Evolutionary conservation across 30 jellyfish, hydroid and myxozoan species (phyloP).

Genomic region (Turritopsis rubra): DNA sequence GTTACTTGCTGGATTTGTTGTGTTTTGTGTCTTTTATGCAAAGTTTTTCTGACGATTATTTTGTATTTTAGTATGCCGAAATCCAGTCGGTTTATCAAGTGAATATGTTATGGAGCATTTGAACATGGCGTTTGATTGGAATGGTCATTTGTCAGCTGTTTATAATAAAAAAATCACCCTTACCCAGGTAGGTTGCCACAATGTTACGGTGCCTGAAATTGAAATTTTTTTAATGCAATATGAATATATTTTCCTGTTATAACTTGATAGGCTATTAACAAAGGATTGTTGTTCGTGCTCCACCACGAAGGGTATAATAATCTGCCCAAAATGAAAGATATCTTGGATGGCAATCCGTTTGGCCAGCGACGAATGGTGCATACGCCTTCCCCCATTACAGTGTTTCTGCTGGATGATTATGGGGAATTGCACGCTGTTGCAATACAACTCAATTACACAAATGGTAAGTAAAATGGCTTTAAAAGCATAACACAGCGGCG

Average conservation of each 20-base stretch:
- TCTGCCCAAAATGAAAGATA: conserved; percentile 55
- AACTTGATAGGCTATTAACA: conserved; percentile 34
- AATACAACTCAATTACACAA: conserved; percentile 59
- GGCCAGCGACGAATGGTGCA: conserved; percentile 39
- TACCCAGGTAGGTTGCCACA: conserved; percentile 32
- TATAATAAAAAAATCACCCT: conserved; percentile 37
- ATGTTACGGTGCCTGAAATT: not conserved
- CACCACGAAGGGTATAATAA: conserved; percentile 58
- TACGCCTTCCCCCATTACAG: conserved; percentile 60
- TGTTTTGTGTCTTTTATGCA: not conserved
- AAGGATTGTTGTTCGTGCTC: conserved; percentile 54
- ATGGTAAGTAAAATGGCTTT: too few species aligned
- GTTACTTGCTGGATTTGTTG: not conserved
- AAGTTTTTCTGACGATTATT: not conserved
- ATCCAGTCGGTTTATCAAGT: conserved; percentile 40
- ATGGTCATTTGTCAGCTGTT: conserved; percentile 41
- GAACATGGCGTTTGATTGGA: conserved; percentile 63
- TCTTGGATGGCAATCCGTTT: conserved; percentile 43
- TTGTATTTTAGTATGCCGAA: conserved; percentile 21
- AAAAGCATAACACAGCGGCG: too few species aligned
- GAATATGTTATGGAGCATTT: conserved; percentile 27
- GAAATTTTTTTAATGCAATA: too few species aligned
- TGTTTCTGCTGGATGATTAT: conserved; percentile 45
- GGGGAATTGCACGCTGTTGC: conserved; percentile 78
- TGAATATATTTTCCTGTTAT: too few species aligned